phyloP scores from a whole-genome alignment of 2,888 invertebrate species.

The Parasteatoda lunata region DNA sequence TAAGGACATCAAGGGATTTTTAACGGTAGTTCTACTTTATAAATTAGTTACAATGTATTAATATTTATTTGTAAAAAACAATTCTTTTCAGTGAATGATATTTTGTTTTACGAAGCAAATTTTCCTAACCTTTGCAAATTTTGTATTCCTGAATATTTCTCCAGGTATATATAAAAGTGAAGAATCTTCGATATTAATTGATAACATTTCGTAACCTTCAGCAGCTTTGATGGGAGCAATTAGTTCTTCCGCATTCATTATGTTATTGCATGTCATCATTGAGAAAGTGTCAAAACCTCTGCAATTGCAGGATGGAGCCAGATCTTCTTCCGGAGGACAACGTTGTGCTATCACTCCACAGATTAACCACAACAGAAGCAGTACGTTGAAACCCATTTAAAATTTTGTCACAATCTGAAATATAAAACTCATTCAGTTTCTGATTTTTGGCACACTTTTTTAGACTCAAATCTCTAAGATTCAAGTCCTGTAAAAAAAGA shows the following conservation, averaged over 20 bases:
- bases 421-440: too few relatives aligned
- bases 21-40: too few relatives aligned
- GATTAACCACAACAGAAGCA: background rate
- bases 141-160: constrained; percentile 4
- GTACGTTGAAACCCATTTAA: too few relatives aligned
- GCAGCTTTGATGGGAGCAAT: constrained; percentile 1
- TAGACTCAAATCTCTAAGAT: too few relatives aligned
- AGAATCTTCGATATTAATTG: constrained; percentile 11
- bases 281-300: background rate
- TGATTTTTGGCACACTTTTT: too few relatives aligned
- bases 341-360: background rate
- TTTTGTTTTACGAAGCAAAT: too few relatives aligned
- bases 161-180: constrained; percentile 12
- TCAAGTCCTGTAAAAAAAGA: too few relatives aligned
- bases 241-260: constrained; percentile 11
- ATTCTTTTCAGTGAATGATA: too few relatives aligned
- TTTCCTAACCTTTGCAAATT: constrained; percentile 17
- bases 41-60: too few relatives aligned
- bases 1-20: too few relatives aligned
- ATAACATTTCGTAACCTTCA: constrained; percentile 12
- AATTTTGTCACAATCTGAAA: too few relatives aligned
- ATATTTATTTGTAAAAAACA: too few relatives aligned
- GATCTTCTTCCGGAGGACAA: constrained; percentile 15
- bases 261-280: constrained; percentile 21
- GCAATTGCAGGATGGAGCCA: constrained; percentile 16